Evolutionary conservation across 2,113 vertebrate species (phyloP).

Genomic region (Hiodon alosoides): DNA sequence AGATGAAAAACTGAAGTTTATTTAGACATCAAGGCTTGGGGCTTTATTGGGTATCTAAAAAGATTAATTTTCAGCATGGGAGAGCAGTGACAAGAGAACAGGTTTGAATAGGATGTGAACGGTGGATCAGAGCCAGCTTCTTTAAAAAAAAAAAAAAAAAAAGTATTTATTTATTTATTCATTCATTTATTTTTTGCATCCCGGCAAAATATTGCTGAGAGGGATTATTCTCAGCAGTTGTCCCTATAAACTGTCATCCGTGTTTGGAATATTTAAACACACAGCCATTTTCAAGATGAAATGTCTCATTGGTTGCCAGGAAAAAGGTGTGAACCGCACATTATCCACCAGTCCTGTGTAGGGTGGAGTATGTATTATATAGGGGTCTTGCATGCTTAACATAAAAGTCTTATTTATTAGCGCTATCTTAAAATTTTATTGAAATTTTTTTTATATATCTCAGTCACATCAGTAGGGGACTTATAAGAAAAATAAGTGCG

Average conservation of each 20-base stretch:
- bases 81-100: neutral
- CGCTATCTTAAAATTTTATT: neutral
- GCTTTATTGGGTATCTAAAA: neutral
- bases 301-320: conserved; percentile 11
- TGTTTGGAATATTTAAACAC: conserved; percentile 30
- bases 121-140: neutral
- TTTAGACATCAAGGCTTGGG: neutral
- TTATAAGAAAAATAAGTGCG: neutral
- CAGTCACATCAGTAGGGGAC: neutral
- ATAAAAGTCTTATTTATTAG: neutral
- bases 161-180: neutral
- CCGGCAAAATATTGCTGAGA: conserved; percentile 16
- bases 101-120: conserved; percentile 1
- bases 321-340: conserved; percentile 31
- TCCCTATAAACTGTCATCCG: conserved; percentile 32
- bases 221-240: conserved; percentile 24
- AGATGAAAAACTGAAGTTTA: neutral
- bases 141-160: conserved; percentile 7
- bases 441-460: neutral
- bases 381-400: neutral
- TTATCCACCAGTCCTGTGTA: conserved; percentile 37
- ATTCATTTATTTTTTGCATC: conserved; percentile 16
- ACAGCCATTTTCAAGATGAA: conserved; percentile 39
- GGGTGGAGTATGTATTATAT: neutral
- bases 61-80: neutral